Evolutionary conservation across 1,140 invertebrate genomes (phyloP), one percentile per base, ranked within the genome.

Genomic region (Trichoplusia ni): DNA sequence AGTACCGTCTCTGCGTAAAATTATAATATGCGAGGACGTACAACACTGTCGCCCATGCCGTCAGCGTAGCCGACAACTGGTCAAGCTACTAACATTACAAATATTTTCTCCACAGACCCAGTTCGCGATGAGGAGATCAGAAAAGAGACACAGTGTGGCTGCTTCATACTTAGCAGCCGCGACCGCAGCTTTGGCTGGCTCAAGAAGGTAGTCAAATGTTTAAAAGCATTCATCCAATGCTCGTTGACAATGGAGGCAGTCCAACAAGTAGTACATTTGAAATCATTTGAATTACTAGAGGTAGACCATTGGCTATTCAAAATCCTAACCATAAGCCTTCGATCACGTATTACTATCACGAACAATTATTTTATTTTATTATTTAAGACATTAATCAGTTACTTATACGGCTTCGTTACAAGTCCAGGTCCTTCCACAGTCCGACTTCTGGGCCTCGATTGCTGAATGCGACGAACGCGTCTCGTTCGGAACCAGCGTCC

Each of bases 141-240:
- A 86, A 13, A 82, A 69, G 18, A 73, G 82, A 19, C 77, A 78
- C 6, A 89, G 86, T 16, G 69, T 81, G 0, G 86, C 86, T 9
- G 86, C 86, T 1, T 71, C 69, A 21, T 89, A 79, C 40, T 59
- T 89, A 0, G 86, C 86, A 13, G 77, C 83, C n/a, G 84, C 84
- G 2, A 89, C 84, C 0, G 84, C 86, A 0, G 79, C 82, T 1
- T 56, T 89, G 4, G 67, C 78, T 19, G 62, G 73, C 4, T 63
- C 66, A 31, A 70, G 69, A 56, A 80, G 74, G 82, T 79, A 67
- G 16, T n/a, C n/a, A n/a, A n/a, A n/a, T n/a, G 21, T 18, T 25
- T 44, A n/a, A n/a, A n/a, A 18, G 14, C n/a, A 3, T 42, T 18
- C 33, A 4, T 6, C 11, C 7, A 9, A 35, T 11, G n/a, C n/a